phyloP scores from a whole-genome alignment of 2,888 invertebrate species.

The Colletes collaris region DNA sequence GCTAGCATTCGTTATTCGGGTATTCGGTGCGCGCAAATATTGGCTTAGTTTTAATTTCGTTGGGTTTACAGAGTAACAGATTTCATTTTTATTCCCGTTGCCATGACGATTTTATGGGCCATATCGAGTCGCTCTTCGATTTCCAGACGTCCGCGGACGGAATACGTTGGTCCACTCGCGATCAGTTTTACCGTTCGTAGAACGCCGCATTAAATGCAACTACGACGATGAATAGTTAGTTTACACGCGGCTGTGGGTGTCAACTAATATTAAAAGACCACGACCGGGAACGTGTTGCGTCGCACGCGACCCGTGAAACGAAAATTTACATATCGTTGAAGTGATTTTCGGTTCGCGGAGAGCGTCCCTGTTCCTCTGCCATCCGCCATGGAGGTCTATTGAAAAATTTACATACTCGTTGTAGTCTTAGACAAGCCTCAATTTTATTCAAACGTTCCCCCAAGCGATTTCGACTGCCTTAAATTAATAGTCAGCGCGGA shows the following conservation, averaged over 20 bases:
- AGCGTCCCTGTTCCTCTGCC: neutral
- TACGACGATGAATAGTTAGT: conserved; percentile 40
- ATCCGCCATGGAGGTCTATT: neutral
- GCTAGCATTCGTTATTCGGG: too few species aligned
- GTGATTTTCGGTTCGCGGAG: conserved; percentile 14
- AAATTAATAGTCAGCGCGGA: too few species aligned
- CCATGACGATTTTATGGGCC: neutral
- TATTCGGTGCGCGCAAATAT: conserved; percentile 1
- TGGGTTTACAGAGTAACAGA: neutral
- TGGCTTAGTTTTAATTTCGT: conserved; percentile 20
- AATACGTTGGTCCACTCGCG: conserved; percentile 19
- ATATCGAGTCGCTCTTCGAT: neutral
- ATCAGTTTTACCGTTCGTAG: conserved; percentile 23
- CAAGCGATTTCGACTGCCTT: too few species aligned
- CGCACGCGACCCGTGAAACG: conserved; percentile 19
- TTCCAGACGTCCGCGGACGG: neutral
- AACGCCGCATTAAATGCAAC: conserved; percentile 23
- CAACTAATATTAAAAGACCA: conserved; percentile 33
- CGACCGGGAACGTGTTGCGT: neutral
- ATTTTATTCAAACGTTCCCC: too few species aligned
- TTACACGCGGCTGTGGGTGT: conserved; percentile 29
- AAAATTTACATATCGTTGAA: conserved; percentile 36
- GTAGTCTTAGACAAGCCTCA: too few species aligned
- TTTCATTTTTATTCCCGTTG: conserved; percentile 25
- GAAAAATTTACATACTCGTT: neutral